phyloP scores from a whole-genome alignment of 2,797 vertebrate genomes.

The Acomys russatus region DNA sequence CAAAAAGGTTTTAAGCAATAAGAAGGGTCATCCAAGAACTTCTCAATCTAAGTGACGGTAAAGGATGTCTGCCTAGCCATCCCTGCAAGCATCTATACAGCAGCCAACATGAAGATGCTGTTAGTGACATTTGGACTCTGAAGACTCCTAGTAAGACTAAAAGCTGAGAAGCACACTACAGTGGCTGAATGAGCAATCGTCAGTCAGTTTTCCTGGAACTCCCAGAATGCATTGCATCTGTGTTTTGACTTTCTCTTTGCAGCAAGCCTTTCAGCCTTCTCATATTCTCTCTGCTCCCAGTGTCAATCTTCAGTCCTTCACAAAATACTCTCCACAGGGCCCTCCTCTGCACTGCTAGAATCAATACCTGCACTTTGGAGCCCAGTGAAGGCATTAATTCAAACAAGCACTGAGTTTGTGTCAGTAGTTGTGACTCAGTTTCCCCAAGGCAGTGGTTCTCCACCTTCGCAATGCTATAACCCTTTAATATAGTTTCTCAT shows the following conservation, averaged over 20 bases:
- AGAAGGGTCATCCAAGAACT: background rate
- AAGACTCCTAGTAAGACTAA: conserved; percentile 27
- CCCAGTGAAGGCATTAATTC: background rate
- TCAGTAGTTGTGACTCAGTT: background rate
- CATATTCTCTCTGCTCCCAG: background rate
- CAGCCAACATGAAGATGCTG: conserved; percentile 10
- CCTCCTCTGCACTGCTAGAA: background rate
- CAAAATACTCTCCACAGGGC: background rate
- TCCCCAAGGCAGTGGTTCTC: background rate
- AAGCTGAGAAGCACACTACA: background rate
- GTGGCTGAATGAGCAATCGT: conserved; percentile 34
- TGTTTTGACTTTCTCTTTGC: conserved; percentile 29
- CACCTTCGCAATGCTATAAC: background rate
- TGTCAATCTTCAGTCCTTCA: background rate
- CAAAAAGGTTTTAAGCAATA: background rate
- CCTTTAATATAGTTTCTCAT: background rate
- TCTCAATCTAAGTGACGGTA: background rate
- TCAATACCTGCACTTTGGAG: background rate
- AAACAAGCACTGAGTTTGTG: background rate
- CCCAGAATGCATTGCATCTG: conserved; percentile 26
- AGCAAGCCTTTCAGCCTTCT: conserved; percentile 3
- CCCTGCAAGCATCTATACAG: background rate
- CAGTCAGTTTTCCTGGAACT: conserved; percentile 56
- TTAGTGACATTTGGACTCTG: conserved; percentile 54
- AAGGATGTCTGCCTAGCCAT: background rate